A percentile compares a stretch with the other conserved stretches of the same genome.
phyloP scores from a whole-genome alignment of 2,113 vertebrate genomes.

The chimpanzee (Pan troglodytes) region NHGRI_mPanTro3-v2.1_pri NC_072417.2:86838501-86839000 shows the following conservation, averaged over 20 bases:
- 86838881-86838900: slow-evolving; percentile 82
- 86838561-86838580: background rate
- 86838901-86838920: slow-evolving; percentile 77
- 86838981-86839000: background rate
- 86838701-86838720: background rate
- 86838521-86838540: background rate
- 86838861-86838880: slow-evolving; percentile 77
- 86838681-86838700: background rate
- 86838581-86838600: background rate
- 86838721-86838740: background rate
- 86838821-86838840: slow-evolving; percentile 77
- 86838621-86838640: background rate
- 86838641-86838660: background rate
- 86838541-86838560: rapidly evolving
- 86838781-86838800: slow-evolving; percentile 73
- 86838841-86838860: slow-evolving; percentile 63
- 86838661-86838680: background rate
- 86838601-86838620: background rate
- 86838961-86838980: slow-evolving; percentile 10
- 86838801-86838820: slow-evolving; percentile 80
- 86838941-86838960: slow-evolving; percentile 50
- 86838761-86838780: slow-evolving; percentile 76
- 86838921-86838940: slow-evolving; percentile 75
- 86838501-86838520: rapidly evolving
- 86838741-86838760: slow-evolving; percentile 65